Evolutionary conservation across 2,797 vertebrate species (phyloP).

Genomic region (Orientallactaga sibirica): DNA sequence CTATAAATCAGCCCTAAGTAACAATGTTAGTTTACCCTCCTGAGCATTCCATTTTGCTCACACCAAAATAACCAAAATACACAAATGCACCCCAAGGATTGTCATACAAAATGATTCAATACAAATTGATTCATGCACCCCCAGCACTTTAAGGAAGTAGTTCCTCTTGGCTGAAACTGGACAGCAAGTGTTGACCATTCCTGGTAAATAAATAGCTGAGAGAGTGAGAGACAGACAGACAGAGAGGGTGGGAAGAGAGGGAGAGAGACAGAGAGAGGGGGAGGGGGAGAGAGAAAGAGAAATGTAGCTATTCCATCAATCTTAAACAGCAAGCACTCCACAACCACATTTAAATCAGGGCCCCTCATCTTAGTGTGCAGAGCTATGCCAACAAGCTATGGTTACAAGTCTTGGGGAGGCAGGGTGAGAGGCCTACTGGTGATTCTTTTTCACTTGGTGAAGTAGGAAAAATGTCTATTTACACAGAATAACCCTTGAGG

Average conservation of each 20-base stretch:
- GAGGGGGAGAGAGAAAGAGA: too few relatives aligned
- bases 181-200: background rate
- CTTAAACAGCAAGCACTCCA: background rate
- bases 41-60: slow-evolving; percentile 69
- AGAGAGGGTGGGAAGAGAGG: background rate
- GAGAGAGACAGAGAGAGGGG: background rate
- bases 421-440: background rate
- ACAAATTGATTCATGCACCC: slow-evolving; percentile 61
- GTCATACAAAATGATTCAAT: slow-evolving; percentile 71
- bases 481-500: slow-evolving; percentile 50
- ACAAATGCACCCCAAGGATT: slow-evolving; percentile 64
- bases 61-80: slow-evolving; percentile 79
- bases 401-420: accelerated
- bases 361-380: background rate
- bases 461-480: slow-evolving; percentile 35
- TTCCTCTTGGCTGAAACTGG: background rate
- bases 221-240: too few relatives aligned
- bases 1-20: slow-evolving; percentile 80
- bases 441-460: background rate
- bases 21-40: slow-evolving; percentile 66
- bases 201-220: background rate
- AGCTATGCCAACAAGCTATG: background rate
- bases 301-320: background rate
- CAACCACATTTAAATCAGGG: background rate
- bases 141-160: slow-evolving; percentile 23